phyloP scores from a whole-genome alignment of 2,888 invertebrate species.

The Spodoptera exigua region DNA sequence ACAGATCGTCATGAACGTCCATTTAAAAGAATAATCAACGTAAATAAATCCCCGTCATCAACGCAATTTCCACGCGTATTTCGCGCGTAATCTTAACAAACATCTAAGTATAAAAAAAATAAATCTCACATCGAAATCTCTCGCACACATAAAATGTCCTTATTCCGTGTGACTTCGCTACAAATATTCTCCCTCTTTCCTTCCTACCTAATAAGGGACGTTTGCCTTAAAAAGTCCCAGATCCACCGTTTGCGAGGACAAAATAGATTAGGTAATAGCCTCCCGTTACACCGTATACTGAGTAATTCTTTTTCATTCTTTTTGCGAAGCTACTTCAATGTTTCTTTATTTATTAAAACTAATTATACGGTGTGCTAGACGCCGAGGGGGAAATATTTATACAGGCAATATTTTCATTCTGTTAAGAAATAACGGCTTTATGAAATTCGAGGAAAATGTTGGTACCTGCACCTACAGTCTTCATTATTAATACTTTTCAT shows the following conservation, averaged over 20 bases:
- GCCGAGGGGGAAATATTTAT: constrained; percentile 6
- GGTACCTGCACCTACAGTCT: neutral
- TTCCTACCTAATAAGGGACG: constrained; percentile 58
- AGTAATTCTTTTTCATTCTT: constrained; percentile 29
- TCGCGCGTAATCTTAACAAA: constrained; percentile 39
- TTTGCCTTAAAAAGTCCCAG: constrained; percentile 62
- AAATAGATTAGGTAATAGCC: constrained; percentile 65
- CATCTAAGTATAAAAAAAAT: constrained; percentile 48
- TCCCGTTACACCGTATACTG: constrained; percentile 44
- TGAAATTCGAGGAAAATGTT: neutral
- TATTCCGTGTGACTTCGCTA: constrained; percentile 38
- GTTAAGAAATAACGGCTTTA: constrained; percentile 5
- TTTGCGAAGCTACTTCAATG: constrained; percentile 29
- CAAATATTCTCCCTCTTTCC: constrained; percentile 46
- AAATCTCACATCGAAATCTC: constrained; percentile 56
- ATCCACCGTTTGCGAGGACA: constrained; percentile 57
- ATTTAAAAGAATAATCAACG: constrained; percentile 11
- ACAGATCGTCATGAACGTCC: neutral
- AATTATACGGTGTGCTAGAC: constrained; percentile 21
- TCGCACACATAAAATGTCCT: constrained; percentile 44
- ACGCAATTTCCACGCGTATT: constrained; percentile 13
- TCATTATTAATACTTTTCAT: too few relatives aligned
- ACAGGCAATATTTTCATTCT: constrained; percentile 10
- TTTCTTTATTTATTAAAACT: constrained; percentile 18
- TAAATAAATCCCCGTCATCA: constrained; percentile 33